Evolutionary conservation across 2,113 vertebrate genomes (phyloP).

Genomic region (Vulpes lagopus): DNA sequence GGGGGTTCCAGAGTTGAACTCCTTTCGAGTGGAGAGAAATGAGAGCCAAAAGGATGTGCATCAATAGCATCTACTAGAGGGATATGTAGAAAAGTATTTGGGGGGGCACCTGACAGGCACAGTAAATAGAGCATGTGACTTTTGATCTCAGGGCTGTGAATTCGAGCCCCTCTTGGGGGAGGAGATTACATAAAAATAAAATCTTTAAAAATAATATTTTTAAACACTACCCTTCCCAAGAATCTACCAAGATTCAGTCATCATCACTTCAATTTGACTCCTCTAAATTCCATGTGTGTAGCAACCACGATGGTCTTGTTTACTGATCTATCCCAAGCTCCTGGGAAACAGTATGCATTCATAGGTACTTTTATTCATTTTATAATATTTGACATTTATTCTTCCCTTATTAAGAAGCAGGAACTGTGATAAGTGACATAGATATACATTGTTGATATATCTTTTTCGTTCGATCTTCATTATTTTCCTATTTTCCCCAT

Average conservation of each 20-base stretch:
- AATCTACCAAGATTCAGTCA: neutral
- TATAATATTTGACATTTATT: neutral
- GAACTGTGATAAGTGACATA: neutral
- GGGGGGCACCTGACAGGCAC: neutral
- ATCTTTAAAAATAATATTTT: neutral
- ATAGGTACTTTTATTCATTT: neutral
- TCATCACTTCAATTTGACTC: neutral
- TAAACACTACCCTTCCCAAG: neutral
- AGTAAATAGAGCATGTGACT: neutral
- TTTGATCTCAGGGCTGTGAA: neutral
- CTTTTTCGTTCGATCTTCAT: neutral
- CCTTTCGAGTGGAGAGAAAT: neutral
- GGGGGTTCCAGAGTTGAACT: neutral
- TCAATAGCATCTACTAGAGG: neutral
- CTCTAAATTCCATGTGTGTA: neutral
- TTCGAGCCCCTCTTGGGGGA: neutral
- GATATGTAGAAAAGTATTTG: neutral
- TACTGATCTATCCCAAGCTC: neutral
- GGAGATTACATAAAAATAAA: neutral
- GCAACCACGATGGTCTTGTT: neutral
- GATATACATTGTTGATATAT: neutral
- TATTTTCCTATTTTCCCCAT: neutral
- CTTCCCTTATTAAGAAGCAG: neutral
- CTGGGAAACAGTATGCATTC: neutral
- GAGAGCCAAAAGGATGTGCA: neutral